Evolutionary conservation across 2,113 vertebrate genomes (phyloP).

Genomic region (Natator depressus): DNA sequence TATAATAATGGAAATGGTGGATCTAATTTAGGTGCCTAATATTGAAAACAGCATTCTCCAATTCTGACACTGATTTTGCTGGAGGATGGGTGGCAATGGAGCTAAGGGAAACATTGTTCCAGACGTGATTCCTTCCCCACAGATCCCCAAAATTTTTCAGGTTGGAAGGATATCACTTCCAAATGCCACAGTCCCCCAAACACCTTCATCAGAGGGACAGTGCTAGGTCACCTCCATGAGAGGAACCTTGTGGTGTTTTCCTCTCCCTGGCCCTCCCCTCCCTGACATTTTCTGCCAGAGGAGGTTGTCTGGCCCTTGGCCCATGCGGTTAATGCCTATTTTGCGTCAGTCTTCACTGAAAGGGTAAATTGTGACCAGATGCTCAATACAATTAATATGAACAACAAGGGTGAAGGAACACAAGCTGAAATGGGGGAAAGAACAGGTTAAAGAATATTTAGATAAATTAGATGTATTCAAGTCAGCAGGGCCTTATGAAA

Average conservation of each 20-base stretch:
- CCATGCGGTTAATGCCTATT: neutral
- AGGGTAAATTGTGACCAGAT: neutral
- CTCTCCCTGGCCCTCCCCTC: neutral
- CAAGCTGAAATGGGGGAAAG: neutral
- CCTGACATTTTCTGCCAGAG: neutral
- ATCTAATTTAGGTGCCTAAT: neutral
- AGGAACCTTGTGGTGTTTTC: neutral
- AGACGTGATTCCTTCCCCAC: neutral
- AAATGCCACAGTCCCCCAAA: neutral
- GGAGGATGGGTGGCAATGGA: neutral
- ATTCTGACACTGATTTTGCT: neutral
- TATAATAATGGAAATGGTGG: rapidly evolving
- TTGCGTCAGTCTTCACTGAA: neutral
- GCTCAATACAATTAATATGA: neutral
- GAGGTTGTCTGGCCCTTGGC: neutral
- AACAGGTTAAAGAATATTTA: neutral
- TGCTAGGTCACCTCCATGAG: neutral
- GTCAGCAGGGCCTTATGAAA: neutral
- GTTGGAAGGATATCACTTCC: neutral
- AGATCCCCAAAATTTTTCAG: neutral
- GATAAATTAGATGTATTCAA: neutral
- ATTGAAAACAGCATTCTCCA: neutral
- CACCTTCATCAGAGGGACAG: neutral
- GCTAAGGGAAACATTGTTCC: neutral
- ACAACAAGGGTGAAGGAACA: neutral